Evolutionary conservation across 1,140 invertebrate genomes (phyloP), one percentile per base, ranked within the genome.

Genomic region (Drosophila obscura): DNA sequence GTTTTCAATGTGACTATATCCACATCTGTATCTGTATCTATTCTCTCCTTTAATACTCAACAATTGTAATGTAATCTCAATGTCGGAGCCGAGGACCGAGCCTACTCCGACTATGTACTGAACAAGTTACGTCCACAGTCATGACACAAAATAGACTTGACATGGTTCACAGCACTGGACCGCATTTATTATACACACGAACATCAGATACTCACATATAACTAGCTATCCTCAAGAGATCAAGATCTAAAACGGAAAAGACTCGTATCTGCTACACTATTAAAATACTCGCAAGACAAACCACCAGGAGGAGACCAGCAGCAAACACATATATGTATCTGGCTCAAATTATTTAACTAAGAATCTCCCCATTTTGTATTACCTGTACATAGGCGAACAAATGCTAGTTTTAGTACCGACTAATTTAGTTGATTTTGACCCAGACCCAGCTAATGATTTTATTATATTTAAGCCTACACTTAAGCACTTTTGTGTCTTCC

Each of bases 61-160:
- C 51, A 35, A 53, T 16, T 53, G 26, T 31, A 31, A 48, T 16
- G 9, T 49, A 22, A 49, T 49, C 46, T 49, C 46, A 13, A 5
- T 2, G 35, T 13, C 11, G 35, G 35, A 39, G 11, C 11, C 16
- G 16, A 13, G 5, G 11, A 48, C 19, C 13, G 35, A 39, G 35
- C 11, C 11, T 13, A 1, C 35, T 39, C 11, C 35, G 24, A 19
- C 46, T 16, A 63, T 41, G 51, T 66, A 51, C 56, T 48, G 44
- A 78, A 76, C 16, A 68, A 71, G 62, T 58, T 53, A 69, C 80
- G 75, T 82, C 69, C 73, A 80, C 73, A 77, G 59, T 64, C 62
- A 52, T 28, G 43, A 73, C 46, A 56, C 41, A 69, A 63, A 76
- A 77, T 58, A 80, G 65, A 81, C 66, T 77, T 41, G 64, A 51